Base-by-base conservation (phyloP, 2,797 vertebrate genomes). In the Cynodonichthys magdalenae region DNA sequence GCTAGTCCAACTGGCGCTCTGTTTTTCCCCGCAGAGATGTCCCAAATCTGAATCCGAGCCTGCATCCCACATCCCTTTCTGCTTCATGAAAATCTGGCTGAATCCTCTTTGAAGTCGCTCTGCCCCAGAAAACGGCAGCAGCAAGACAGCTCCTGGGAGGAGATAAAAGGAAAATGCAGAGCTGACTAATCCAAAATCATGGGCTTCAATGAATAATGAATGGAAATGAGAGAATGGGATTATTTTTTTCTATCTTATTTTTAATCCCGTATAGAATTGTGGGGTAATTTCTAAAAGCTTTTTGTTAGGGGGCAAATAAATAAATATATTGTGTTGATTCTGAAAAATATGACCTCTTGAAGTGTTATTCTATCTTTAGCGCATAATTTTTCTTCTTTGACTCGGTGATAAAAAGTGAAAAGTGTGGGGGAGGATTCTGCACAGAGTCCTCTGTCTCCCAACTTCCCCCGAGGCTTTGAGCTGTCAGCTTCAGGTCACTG, bases 51-150 rank as follows among this genome's bases (percentile, higher is more conserved):
- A 67, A 81, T 71, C 65, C 49, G 61, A 44, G 77, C 63, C 58
- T 51, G 47, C 59, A 61, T 69, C 58, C 45, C 15, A 67, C 66
- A 80, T 82, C 19, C 59, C 9, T 11, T 81, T 48, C 69, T 70
- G 75, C 72, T 75, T 77, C 78, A 81, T 82, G 67, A 84, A 78
- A 74, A 66, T 87, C 74, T 76, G 67, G 2, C 74, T 69, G 63
- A 77, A 70, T 66, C 59, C 64, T 77, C 81, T 88, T 89, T 89
- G 82, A 88, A 84, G 87, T 82, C 4, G 42, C 66, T 53, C 66
- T 87, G 83, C 75, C 83, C 80, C 66, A 87, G 81, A 89, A 90
- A 87, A 63, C 77, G 54, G 65, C 70, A 64, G 66, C 27, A 57
- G 63, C 62, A 66, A 76, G 77, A 84, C 36, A 5, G 74, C 79